A percentile compares a stretch with the other conserved stretches of the same genome.
These are phyloP conservation scores for Macrophya alboannulata DNA, from an alignment of 2,888 invertebrate genomes.

Conservation along the genomic window DNA sequence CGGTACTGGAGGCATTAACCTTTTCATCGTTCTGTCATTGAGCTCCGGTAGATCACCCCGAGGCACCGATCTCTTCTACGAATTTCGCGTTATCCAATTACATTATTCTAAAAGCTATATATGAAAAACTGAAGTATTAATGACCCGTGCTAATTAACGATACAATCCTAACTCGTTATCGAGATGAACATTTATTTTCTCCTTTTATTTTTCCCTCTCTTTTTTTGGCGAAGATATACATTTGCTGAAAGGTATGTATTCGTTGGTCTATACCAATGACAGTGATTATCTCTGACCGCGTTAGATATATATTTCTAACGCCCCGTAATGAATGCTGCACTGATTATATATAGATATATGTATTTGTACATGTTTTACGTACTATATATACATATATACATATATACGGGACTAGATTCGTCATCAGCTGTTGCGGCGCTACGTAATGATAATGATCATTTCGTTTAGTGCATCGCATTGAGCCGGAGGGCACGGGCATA, in stretches of 20 bases:
- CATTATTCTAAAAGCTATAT: not conserved
- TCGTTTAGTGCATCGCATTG: slow-evolving; percentile 66
- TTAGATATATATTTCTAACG: slow-evolving; percentile 17
- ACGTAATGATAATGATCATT: slow-evolving; percentile 56
- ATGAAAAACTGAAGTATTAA: slow-evolving; percentile 35
- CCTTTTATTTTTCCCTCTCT: not conserved
- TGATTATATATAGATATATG: not conserved
- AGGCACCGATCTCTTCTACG: slow-evolving; percentile 36
- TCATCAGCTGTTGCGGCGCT: slow-evolving; percentile 52
- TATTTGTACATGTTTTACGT: not conserved
- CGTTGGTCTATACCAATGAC: slow-evolving; percentile 33
- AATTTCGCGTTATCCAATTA: slow-evolving; percentile 20
- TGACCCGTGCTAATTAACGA: slow-evolving; percentile 36
- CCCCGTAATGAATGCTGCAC: slow-evolving; percentile 19
- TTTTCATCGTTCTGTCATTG: slow-evolving; percentile 52
- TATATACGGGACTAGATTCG: slow-evolving; percentile 41
- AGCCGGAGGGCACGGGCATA: slow-evolving; percentile 68
- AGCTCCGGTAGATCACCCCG: slow-evolving; percentile 37
- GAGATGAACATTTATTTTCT: not conserved
- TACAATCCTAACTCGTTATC: slow-evolving; percentile 21
- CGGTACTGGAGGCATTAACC: slow-evolving; percentile 43
- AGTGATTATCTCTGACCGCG: slow-evolving; percentile 35
- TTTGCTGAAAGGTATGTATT: not conserved
- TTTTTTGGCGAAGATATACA: not conserved
- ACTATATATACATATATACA: not conserved